Conservation (phyloP, 2,888 invertebrate species). For the Hecatera dysodea region DNA sequence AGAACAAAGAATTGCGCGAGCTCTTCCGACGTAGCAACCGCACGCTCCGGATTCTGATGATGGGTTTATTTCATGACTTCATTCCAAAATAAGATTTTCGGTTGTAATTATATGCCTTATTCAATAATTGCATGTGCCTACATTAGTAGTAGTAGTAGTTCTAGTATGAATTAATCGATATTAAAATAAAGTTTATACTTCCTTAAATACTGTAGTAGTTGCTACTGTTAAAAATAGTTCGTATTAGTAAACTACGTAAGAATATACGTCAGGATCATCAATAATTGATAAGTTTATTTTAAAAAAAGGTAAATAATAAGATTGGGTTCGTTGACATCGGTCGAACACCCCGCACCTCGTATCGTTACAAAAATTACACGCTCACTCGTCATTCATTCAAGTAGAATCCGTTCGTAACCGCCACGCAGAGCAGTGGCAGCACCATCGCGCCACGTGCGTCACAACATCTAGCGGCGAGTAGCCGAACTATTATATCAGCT, state of each 20-base stretch:
- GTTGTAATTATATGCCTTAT: not conserved
- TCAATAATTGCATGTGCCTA: not conserved
- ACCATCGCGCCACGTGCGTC: conserved; percentile 64
- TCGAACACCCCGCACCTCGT: conserved; percentile 78
- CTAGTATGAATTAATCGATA: not conserved
- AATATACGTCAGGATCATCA: conserved; percentile 18
- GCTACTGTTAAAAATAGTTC: conserved; percentile 1
- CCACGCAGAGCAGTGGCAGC: conserved; percentile 71
- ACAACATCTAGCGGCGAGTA: conserved; percentile 87
- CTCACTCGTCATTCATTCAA: conserved; percentile 84
- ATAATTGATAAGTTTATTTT: conserved; percentile 33
- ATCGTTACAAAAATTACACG: conserved; percentile 80
- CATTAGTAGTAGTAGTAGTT: not conserved
- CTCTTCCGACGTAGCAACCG: conserved; percentile 68
- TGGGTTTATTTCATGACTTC: conserved; percentile 27
- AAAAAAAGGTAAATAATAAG: conserved; percentile 68
- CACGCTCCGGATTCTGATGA: conserved; percentile 46
- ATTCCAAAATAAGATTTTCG: conserved; percentile 11
- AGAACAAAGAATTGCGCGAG: conserved; percentile 83
- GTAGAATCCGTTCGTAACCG: conserved; percentile 72
- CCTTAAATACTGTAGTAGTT: not conserved
- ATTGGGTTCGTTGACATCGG: conserved; percentile 84
- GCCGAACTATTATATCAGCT: conserved; percentile 76
- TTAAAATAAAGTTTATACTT: not conserved
- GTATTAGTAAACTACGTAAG: conserved; percentile 27